Evolutionary conservation across 2,888 invertebrate genomes (phyloP).

Genomic region (Papilio demoleus): DNA sequence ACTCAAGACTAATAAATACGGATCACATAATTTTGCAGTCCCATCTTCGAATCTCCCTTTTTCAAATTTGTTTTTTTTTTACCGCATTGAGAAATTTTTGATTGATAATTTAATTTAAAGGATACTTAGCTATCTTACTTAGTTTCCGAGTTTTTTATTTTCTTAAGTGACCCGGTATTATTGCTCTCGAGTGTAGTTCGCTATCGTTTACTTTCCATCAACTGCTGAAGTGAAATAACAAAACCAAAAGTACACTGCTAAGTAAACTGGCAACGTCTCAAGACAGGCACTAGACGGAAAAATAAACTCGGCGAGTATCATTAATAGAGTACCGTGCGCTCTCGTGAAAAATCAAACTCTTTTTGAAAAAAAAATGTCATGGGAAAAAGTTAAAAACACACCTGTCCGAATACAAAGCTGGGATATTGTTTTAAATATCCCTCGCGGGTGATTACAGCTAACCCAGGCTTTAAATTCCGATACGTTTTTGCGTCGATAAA

Average conservation of each 20-base stretch:
- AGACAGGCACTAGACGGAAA: conserved; percentile 77
- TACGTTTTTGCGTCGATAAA: conserved; percentile 81
- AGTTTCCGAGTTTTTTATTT: too few relatives aligned
- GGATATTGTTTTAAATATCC: conserved; percentile 80
- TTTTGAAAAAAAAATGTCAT: conserved; percentile 56
- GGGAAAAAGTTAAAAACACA: conserved; percentile 73
- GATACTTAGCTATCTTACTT: too few relatives aligned
- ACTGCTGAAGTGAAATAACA: conserved; percentile 30
- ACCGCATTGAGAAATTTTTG: too few relatives aligned
- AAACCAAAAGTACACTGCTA: conserved; percentile 75
- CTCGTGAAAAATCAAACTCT: conserved; percentile 70
- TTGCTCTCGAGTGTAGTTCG: too few relatives aligned
- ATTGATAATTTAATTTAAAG: too few relatives aligned
- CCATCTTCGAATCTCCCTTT: too few relatives aligned
- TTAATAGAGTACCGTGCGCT: conserved; percentile 64
- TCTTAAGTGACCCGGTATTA: too few relatives aligned
- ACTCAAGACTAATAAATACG: too few relatives aligned
- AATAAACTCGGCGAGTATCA: conserved; percentile 65
- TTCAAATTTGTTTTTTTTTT: too few relatives aligned
- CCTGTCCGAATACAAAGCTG: conserved; percentile 76
- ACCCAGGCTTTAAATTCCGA: conserved; percentile 78
- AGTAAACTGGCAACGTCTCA: conserved; percentile 69
- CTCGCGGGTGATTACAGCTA: conserved; percentile 75
- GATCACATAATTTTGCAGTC: too few relatives aligned
- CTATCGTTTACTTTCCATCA: conserved; percentile 9